phyloP scores from a whole-genome alignment of 1,140 invertebrate species.

The Grapholita molesta region DNA sequence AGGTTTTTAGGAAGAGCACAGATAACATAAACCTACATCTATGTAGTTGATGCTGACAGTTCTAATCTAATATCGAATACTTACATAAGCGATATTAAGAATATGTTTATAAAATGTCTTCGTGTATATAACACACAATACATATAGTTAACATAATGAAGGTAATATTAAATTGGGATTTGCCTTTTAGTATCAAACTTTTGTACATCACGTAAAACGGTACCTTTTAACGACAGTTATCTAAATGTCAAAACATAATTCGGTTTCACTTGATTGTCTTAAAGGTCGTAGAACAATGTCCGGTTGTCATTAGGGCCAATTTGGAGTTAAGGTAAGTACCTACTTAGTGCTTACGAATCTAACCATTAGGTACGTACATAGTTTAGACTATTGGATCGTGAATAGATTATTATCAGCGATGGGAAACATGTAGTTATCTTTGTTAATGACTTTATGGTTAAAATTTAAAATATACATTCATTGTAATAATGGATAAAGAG shows the following conservation, averaged over 20 bases:
- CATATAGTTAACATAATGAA: no score
- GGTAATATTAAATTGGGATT: no score
- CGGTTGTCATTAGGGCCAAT: not conserved
- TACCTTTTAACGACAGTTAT: not conserved
- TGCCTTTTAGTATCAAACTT: not conserved
- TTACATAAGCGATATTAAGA: no score
- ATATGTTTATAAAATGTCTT: no score
- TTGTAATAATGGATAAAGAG: no score
- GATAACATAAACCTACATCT: not conserved
- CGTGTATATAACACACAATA: no score
- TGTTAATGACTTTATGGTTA: not conserved
- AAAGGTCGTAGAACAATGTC: slow-evolving; percentile 2
- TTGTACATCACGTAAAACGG: not conserved
- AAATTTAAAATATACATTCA: not conserved
- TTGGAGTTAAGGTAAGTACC: not conserved
- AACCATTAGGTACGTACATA: not conserved
- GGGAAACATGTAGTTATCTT: not conserved
- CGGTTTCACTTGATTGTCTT: not conserved
- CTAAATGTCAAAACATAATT: slow-evolving; percentile 1
- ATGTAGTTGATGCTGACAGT: no score
- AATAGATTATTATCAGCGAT: not conserved
- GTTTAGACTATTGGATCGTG: not conserved
- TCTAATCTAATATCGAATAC: no score
- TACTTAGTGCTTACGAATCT: no score
- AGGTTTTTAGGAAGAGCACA: not conserved